Evolutionary conservation across 2,113 vertebrate species (phyloP), one percentile per base, ranked within the genome.

Genomic region (Atractosteus spatula): DNA sequence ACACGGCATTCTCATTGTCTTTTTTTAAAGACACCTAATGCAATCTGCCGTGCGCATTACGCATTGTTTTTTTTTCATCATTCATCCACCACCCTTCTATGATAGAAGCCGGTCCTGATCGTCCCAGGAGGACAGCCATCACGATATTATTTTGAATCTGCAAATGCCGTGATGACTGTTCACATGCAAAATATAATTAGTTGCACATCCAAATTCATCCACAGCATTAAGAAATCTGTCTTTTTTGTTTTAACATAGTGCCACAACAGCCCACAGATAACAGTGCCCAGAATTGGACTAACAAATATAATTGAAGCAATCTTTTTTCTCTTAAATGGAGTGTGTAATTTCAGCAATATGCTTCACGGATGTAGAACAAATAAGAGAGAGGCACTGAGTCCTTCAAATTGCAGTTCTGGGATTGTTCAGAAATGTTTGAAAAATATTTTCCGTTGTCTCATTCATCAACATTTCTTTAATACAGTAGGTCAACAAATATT

Each of bases 1-100:
- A 54, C 51, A 51, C 47, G 10, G 14, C 41, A 64, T 3, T 29
- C 62, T 11, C 8, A 56, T 55, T 69, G 55, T 62, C 51, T 69
- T 54, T 74, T 66, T 59, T 62, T 7, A 3, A n/a, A 16, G 43
- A 69, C 66, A 74, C 66, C 47, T 74, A 62, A 42, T 61, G 11
- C 62, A 62, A 69, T 69, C 72, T 69, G 72, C 51, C 14, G 47
- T 6, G 7, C 44, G 17, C 41, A 29, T 10, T 47, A 8, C 42
- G 41, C 11, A 42, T 3, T 7, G 8, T 41, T 65, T 65, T 44
- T 65, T 44, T 65, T 65, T 8, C 14, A 29, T 29, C 13, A 12
- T 8, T 14, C 1, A 41, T 66, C 29, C 11, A 3, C 64, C 64
- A 4, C 4, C 13, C 42, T 4, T 1, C 41, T 44, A 66, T 44